Evolutionary conservation across 2,113 vertebrate genomes (phyloP), one percentile per base, ranked within the genome.

Genomic region (Poeciliopsis turrubarensis): DNA sequence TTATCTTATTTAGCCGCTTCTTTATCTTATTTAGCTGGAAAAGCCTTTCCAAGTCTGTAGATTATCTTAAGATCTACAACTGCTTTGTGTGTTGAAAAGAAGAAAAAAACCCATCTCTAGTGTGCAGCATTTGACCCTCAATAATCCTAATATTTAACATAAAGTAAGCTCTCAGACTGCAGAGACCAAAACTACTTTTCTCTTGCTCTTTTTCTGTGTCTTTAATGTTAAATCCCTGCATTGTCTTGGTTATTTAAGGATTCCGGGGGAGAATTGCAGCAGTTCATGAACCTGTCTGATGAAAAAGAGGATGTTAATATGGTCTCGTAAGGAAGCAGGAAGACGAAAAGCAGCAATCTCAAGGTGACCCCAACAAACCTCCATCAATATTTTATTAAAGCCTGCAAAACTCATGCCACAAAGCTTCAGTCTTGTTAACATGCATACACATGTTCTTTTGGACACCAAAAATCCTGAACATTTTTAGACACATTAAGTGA

Each of bases 371-470:
- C 68, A 68, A 63, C 26, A 65, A 75, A 63, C 41, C 75, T 63
- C 34, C 60, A 88, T 92, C 68, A 89, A 92, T 90, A 68, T 92
- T 92, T 92, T 11, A 91, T 81, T n/a, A 60, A 47, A 73, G 76
- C n/a, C 64, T 68, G 75, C 37, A 31, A 47, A 75, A 68, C 75
- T 27, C 71, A 62, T 75, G 81, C 87, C 87, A 85, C 66, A 70
- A 73, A 79, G 72, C 2, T 86, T 76, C 2, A 57, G 30, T 75
- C 65, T 82, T 78, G 57, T 54, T 68, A 32, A 34, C 27, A 47
- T 17, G 32, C 57, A 70, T 54, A 68, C 37, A 39, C 6, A n/a
- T 82, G 39, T 78, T 72, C 25, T 14, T 34, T 54, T 19, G 32
- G 14, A 17, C 66, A 9, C 12, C 12, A 27, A 31, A n/a, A 62